Percentiles rank a stretch among this genome's conserved stretches.
phyloP scores from a whole-genome alignment of 2,797 vertebrate species.

The Nothura maculosa region DNA sequence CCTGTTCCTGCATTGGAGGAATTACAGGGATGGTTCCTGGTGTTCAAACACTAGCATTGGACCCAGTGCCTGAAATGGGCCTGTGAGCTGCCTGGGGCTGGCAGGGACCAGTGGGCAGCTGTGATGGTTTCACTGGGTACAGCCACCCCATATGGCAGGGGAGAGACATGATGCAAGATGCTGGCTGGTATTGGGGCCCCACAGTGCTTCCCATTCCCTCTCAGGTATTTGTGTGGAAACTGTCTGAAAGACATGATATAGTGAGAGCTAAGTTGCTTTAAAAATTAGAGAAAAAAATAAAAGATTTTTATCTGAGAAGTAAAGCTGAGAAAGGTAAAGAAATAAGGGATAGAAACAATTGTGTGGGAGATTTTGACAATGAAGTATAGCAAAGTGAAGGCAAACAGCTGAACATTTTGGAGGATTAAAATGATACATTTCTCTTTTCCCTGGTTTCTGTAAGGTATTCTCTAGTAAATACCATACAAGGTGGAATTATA shows the following conservation, averaged over 20 bases:
- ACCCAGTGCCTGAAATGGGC: background rate
- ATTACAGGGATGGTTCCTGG: background rate
- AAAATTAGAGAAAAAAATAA: background rate
- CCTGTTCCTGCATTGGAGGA: background rate
- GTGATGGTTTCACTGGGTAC: background rate
- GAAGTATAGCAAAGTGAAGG: background rate
- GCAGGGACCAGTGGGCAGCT: background rate
- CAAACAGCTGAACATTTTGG: background rate
- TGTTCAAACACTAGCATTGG: background rate
- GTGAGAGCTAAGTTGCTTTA: background rate
- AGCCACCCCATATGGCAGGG: background rate
- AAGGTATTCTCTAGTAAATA: background rate
- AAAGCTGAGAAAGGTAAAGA: background rate
- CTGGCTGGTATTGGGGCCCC: background rate
- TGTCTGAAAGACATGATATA: background rate
- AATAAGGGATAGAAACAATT: background rate
- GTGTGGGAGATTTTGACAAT: background rate
- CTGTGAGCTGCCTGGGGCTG: background rate
- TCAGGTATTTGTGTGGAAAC: background rate
- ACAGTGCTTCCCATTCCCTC: background rate
- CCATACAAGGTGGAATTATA: background rate
- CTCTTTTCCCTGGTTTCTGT: background rate
- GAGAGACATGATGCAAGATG: background rate
- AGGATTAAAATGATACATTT: conserved; percentile 36
- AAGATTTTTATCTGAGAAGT: background rate